Conservation (phyloP, 2,888 invertebrate species). For the Theodoxus fluviatilis region DNA sequence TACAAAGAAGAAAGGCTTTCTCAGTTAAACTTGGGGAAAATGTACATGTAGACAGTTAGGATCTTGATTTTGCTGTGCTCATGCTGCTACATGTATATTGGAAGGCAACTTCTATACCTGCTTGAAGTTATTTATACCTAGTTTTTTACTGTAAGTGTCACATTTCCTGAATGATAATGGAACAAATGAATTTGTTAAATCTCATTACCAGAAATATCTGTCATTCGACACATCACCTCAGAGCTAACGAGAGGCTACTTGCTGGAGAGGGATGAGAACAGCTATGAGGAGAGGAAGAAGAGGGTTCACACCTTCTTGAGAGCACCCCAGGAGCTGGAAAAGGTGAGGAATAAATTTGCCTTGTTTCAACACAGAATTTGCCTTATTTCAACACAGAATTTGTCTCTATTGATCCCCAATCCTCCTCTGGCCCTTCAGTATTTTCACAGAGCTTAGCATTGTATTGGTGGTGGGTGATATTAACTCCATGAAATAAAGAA, state of each 20-base stretch:
- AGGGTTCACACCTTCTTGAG: conserved; percentile 95
- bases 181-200: neutral
- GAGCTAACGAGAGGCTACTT: conserved; percentile 92
- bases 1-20: too few relatives aligned
- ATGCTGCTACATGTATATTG: neutral
- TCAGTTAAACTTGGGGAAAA: too few relatives aligned
- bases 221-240: conserved; percentile 64
- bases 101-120: neutral
- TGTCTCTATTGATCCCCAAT: too few relatives aligned
- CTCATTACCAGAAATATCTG: conserved; percentile 41
- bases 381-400: neutral
- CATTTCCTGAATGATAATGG: neutral
- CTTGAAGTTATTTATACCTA: neutral
- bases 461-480: too few relatives aligned
- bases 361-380: neutral
- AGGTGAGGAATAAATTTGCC: conserved; percentile 47
- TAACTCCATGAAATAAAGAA: too few relatives aligned
- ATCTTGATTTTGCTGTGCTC: too few relatives aligned
- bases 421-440: too few relatives aligned
- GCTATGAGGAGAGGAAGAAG: conserved; percentile 90
- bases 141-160: neutral
- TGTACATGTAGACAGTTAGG: too few relatives aligned
- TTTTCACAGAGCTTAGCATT: too few relatives aligned
- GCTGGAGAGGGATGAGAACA: conserved; percentile 92
- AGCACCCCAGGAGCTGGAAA: conserved; percentile 82